Conservation (phyloP, 2,113 vertebrate species). For the Bos javanicus region DNA sequence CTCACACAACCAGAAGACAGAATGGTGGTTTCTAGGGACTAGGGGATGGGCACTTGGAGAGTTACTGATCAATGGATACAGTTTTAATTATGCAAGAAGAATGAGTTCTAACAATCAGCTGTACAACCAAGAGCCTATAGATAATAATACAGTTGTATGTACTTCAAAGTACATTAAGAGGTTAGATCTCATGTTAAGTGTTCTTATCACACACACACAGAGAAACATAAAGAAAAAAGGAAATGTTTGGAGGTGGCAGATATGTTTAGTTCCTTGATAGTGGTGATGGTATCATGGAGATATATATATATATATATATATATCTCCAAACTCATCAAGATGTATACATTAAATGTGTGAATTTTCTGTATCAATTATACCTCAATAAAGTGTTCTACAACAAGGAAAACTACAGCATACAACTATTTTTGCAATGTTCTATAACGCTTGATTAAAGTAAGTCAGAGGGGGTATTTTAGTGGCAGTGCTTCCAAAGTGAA, state of each 20-base stretch:
- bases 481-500: background rate
- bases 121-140: background rate
- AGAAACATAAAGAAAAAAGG: background rate
- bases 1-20: background rate
- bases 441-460: background rate
- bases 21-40: background rate
- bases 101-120: background rate
- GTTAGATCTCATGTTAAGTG: background rate
- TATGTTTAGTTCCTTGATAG: background rate
- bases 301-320: accelerated
- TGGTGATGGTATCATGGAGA: background rate
- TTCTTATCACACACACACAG: background rate
- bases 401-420: background rate
- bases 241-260: too few species aligned
- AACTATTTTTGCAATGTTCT: background rate
- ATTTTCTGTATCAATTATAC: background rate
- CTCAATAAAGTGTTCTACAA: background rate
- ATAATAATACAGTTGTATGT: background rate
- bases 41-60: accelerated
- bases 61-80: background rate
- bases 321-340: background rate
- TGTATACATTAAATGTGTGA: background rate
- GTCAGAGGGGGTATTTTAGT: background rate
- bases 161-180: background rate
- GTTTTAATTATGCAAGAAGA: background rate